Percentiles rank a stretch among this genome's conserved stretches.
phyloP scores from a whole-genome alignment of 2,113 vertebrate species.

The Tricholaema leucomelas region DNA sequence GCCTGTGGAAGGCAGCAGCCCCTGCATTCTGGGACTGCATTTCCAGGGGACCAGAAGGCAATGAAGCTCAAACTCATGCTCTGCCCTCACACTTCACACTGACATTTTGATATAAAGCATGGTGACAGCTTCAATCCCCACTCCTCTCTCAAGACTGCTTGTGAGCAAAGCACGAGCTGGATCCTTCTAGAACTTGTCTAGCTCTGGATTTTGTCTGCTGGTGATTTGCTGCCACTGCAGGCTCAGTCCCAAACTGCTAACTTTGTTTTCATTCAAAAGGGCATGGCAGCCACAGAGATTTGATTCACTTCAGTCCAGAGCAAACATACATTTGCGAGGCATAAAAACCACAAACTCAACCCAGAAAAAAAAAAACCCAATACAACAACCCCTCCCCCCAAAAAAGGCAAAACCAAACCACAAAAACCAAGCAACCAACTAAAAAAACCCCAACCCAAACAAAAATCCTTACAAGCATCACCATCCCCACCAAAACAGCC shows the following conservation, averaged over 20 bases:
- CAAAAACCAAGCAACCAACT: too few species aligned
- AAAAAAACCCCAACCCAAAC: not conserved
- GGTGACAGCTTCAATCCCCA: not conserved
- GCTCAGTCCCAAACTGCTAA: not conserved
- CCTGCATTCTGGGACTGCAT: not conserved
- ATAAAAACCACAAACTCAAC: too few species aligned
- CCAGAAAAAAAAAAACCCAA: not conserved
- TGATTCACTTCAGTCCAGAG: not conserved
- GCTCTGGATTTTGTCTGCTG: not conserved
- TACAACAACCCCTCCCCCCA: too few species aligned
- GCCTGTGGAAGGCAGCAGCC: not conserved
- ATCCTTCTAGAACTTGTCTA: not conserved
- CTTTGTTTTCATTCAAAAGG: not conserved
- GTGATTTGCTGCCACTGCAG: not conserved
- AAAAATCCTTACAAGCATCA: too few species aligned
- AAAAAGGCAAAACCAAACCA: too few species aligned
- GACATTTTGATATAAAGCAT: not conserved
- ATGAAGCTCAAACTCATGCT: not conserved
- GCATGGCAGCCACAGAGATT: not conserved
- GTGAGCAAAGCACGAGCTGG: not conserved
- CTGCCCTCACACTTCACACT: not conserved
- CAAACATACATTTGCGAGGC: slow-evolving; percentile 1
- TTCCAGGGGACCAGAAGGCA: not conserved
- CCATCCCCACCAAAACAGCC: too few species aligned
- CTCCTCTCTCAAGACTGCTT: not conserved